phyloP scores from a whole-genome alignment of 2,888 invertebrate genomes.

The Ornithoptera alexandrae region DNA sequence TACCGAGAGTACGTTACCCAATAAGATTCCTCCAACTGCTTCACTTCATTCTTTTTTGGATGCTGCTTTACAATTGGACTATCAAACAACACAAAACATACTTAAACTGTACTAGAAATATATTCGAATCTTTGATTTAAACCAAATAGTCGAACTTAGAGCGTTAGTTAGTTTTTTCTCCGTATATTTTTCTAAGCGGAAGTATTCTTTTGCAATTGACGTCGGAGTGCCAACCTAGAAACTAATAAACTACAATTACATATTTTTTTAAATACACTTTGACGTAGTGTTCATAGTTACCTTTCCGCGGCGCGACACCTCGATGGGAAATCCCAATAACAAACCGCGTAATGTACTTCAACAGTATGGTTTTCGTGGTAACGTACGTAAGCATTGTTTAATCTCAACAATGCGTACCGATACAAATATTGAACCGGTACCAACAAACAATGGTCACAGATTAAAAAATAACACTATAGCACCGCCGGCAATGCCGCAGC shows the following conservation, averaged over 20 bases:
- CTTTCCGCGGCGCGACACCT: constrained; percentile 38
- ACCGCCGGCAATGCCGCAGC: constrained; percentile 37
- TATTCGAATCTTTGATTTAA: too few relatives aligned
- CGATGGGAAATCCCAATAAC: constrained; percentile 61
- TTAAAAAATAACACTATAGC: constrained; percentile 44
- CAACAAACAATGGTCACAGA: constrained; percentile 51
- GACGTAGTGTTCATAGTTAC: constrained; percentile 39
- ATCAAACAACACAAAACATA: not conserved
- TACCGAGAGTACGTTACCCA: constrained; percentile 51
- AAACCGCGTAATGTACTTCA: constrained; percentile 48
- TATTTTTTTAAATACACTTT: constrained; percentile 13
- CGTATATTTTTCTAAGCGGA: not conserved
- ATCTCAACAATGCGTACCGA: constrained; percentile 52
- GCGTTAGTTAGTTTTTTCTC: too few relatives aligned
- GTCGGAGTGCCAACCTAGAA: not conserved
- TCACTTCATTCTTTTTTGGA: constrained; percentile 41
- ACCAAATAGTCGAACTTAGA: too few relatives aligned
- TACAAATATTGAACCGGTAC: constrained; percentile 47
- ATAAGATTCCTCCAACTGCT: constrained; percentile 44
- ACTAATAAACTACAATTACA: constrained; percentile 1
- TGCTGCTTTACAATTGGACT: constrained; percentile 17
- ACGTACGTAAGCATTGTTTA: constrained; percentile 62
- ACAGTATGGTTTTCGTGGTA: constrained; percentile 57
- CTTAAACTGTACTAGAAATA: too few relatives aligned
- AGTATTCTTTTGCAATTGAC: not conserved